Percentiles rank a stretch among this genome's conserved stretches.
These are phyloP conservation scores for Chymomyza costata DNA, from an alignment of 1,140 invertebrate species.

Conservation along the genomic window DNA sequence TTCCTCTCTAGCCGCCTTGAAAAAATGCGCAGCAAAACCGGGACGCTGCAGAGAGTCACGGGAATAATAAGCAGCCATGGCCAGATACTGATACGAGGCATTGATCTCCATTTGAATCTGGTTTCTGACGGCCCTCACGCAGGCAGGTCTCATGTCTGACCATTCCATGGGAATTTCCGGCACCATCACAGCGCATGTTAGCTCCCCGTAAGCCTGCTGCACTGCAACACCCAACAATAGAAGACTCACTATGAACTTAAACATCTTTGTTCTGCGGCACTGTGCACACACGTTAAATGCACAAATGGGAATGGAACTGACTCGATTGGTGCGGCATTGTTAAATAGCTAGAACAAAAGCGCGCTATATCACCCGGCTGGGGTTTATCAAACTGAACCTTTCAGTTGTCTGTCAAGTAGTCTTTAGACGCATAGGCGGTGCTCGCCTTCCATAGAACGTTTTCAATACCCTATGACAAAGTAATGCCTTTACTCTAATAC, in stretches of 20 bases:
- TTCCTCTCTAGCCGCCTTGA: conserved; percentile 89
- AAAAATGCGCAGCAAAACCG: conserved; percentile 91
- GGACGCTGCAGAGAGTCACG: conserved; percentile 84
- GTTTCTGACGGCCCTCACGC: conserved; percentile 78
- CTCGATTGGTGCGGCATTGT: conserved; percentile 8
- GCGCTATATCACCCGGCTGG: no score
- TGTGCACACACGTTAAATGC: conserved; percentile 14
- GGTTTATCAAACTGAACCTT: no score
- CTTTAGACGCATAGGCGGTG: conserved; percentile 89
- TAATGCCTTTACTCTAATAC: no score
- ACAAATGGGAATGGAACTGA: conserved; percentile 29
- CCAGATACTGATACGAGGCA: conserved; percentile 86
- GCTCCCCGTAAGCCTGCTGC: not conserved
- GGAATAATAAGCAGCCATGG: conserved; percentile 90
- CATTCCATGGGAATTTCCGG: conserved; percentile 78
- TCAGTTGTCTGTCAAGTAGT: conserved; percentile 59
- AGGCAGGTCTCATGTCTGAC: conserved; percentile 80
- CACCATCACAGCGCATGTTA: no score
- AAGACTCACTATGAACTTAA: not conserved
- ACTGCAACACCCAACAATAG: not conserved
- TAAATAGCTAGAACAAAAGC: no score
- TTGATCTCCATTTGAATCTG: conserved; percentile 86
- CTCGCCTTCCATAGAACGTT: conserved; percentile 3
- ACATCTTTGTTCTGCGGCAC: no score
- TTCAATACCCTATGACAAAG: conserved; percentile 53